Evolutionary conservation across 2,888 invertebrate species (phyloP).

Genomic region (Xestia c-nigrum): DNA sequence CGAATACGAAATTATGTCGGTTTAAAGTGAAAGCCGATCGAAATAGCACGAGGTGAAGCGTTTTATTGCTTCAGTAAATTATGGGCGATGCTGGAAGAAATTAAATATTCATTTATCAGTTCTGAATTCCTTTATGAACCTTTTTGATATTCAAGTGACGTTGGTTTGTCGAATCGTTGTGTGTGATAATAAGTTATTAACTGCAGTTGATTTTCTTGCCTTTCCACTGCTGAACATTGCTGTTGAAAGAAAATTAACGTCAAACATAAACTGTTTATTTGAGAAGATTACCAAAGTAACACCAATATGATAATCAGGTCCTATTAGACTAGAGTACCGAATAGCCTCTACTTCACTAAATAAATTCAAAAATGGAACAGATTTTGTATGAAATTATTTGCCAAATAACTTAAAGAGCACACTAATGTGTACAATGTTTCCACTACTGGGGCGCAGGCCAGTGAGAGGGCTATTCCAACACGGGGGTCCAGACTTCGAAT

Average conservation of each 20-base stretch:
- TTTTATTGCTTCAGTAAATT: constrained; percentile 41
- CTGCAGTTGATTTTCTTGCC: neutral
- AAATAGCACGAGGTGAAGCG: constrained; percentile 27
- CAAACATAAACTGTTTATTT: neutral
- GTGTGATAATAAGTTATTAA: constrained; percentile 3
- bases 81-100: constrained; percentile 9
- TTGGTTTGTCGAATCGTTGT: neutral
- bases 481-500: neutral
- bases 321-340: no score
- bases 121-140: neutral
- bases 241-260: neutral
- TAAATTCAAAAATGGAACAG: no score
- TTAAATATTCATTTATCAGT: constrained; percentile 27
- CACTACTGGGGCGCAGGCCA: neutral
- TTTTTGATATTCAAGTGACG: constrained; percentile 11
- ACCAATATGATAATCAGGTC: neutral
- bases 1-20: constrained; percentile 39
- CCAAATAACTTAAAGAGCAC: no score
- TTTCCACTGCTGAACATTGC: neutral
- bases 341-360: no score
- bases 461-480: neutral
- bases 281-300: neutral
- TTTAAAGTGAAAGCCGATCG: constrained; percentile 49
- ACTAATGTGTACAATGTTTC: neutral
- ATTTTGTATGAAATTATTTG: no score